Base-by-base conservation (phyloP, 1,140 invertebrate genomes). In the Bicyclus anynana region DNA sequence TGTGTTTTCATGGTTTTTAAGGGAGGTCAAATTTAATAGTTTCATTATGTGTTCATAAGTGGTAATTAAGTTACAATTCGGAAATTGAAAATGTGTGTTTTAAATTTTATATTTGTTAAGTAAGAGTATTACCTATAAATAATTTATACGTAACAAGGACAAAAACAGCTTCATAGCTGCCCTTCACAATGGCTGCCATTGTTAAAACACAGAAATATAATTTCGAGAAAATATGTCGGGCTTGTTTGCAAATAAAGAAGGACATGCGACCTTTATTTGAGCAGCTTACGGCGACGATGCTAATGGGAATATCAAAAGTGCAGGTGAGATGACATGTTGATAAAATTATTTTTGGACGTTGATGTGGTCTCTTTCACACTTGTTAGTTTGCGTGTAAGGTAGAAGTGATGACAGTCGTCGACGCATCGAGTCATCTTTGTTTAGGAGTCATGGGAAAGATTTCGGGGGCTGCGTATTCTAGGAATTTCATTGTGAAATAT, bases 261-360 rank as follows among this genome's bases (percentile, higher is more conserved):
- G 91, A 91, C 63, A 92, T 92, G 91, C 84, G 91, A 60, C 91
- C 91, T 18, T 62, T 92, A 40, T 91, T 91, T 67, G 90, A 90
- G 60, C 90, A 92, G 62, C 89, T 91, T 48, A 90, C 91, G 16
- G 90, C 91, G 9, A 91, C 91, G 55, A 91, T 92, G 91, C 61
- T 92, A 57, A 91, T 91, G 90, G 90, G 90, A 53, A 91, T 90
- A 74, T 89, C 90, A 40, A 90, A 87, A 70, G 87, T 91, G 53
- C 84, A 90, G 66, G 90, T 91, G 62, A 87, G 77, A 76, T 75
- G 60, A 73, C 71, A 71, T 62, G 70, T 67, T 72, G 62, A 74
- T 70, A 77, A 72, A 53, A 48, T 53, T 59, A 74, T 79, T 83
- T 79, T 79, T 62, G 70, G 61, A 79, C 72, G 60, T n/a, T 75